These are phyloP conservation scores for Drosophila fuyamai DNA, from an alignment of 1,140 invertebrate genomes.

Conservation along the genomic window DNA sequence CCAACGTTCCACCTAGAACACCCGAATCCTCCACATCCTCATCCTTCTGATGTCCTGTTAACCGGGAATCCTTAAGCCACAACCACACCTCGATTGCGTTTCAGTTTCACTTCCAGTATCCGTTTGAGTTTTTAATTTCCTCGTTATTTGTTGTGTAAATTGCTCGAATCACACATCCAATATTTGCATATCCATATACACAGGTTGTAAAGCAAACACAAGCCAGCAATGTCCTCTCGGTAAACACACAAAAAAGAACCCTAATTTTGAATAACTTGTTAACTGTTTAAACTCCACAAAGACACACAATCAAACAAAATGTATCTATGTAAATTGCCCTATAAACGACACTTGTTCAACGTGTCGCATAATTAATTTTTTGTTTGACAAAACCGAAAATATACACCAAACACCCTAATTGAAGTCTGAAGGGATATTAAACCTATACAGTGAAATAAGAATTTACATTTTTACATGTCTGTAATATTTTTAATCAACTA, in stretches of 20 bases:
- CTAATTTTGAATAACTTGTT: slow-evolving; percentile 21
- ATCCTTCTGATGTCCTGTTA: neutral
- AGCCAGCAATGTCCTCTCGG: slow-evolving; percentile 44
- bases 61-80: neutral
- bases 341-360: slow-evolving; percentile 23
- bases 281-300: slow-evolving; percentile 7
- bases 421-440: slow-evolving; percentile 9
- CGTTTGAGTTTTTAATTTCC: slow-evolving; percentile 55
- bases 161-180: slow-evolving; percentile 60
- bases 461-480: neutral
- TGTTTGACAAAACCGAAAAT: slow-evolving; percentile 4
- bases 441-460: neutral
- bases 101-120: slow-evolving; percentile 20
- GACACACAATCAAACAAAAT: neutral
- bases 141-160: slow-evolving; percentile 79
- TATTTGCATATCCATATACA: slow-evolving; percentile 46
- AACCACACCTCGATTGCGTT: slow-evolving; percentile 25
- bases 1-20: slow-evolving; percentile 30
- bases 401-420: neutral
- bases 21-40: slow-evolving; percentile 1
- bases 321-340: slow-evolving; percentile 24
- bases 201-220: slow-evolving; percentile 29
- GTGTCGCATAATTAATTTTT: slow-evolving; percentile 38
- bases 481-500: too few relatives aligned
- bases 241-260: slow-evolving; percentile 43